Percentiles rank a stretch among this genome's conserved stretches.
Evolutionary conservation across 1,140 invertebrate species (phyloP).

Genomic region (Heliconius himera): DNA sequence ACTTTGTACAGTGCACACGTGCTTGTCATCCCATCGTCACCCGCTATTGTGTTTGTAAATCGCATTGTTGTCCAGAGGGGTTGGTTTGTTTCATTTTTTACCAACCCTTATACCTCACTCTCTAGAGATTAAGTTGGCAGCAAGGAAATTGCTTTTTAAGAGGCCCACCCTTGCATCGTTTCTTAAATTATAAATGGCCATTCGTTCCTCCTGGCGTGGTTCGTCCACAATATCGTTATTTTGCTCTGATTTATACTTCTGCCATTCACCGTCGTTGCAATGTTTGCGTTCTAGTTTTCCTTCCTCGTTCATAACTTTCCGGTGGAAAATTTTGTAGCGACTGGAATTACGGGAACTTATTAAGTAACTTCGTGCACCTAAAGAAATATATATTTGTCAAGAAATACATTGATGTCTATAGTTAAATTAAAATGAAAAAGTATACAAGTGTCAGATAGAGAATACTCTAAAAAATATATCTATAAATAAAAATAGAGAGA

Average conservation of each 20-base stretch:
- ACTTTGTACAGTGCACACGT: constrained; percentile 11
- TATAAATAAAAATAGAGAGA: too few species aligned
- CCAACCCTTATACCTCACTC: constrained; percentile 40
- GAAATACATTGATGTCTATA: too few species aligned
- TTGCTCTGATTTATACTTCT: constrained; percentile 42
- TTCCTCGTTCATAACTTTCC: constrained; percentile 24
- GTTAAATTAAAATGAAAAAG: too few species aligned
- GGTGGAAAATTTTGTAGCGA: constrained; percentile 25
- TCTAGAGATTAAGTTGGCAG: constrained; percentile 47
- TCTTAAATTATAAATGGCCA: constrained; percentile 54
- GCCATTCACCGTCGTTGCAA: constrained; percentile 26
- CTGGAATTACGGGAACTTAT: constrained; percentile 26
- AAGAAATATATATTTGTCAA: background rate
- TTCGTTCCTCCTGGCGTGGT: constrained; percentile 39
- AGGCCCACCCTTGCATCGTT: constrained; percentile 46
- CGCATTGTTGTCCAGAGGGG: constrained; percentile 59
- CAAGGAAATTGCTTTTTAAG: constrained; percentile 55
- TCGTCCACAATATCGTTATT: constrained; percentile 41
- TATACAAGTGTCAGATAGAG: too few species aligned
- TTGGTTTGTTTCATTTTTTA: constrained; percentile 54
- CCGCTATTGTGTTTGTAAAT: constrained; percentile 55
- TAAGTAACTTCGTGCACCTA: constrained; percentile 6
- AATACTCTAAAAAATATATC: too few species aligned
- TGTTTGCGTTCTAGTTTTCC: constrained; percentile 33
- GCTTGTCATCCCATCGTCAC: constrained; percentile 43